Conservation (phyloP, 1,140 invertebrate species). For the Zaprionus nigranus region DNA sequence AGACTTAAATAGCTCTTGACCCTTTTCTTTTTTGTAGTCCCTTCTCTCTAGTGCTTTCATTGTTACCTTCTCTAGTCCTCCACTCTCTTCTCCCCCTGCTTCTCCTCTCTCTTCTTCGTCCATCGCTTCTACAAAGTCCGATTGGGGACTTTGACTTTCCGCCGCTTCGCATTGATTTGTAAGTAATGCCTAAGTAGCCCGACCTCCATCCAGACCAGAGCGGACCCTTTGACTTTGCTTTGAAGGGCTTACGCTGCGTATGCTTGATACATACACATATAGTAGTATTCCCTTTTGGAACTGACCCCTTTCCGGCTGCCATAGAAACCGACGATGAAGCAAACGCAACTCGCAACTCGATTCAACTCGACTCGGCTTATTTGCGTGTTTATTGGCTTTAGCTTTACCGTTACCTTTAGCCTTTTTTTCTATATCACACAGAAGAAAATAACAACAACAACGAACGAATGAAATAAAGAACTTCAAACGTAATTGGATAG, state of each 20-base stretch:
- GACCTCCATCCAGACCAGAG: not conserved
- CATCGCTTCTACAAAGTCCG: not conserved
- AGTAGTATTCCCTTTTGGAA: not conserved
- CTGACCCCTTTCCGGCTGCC: conserved; percentile 7
- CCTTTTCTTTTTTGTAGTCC: not conserved
- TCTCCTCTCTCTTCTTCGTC: not conserved
- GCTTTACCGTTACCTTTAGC: conserved; percentile 22
- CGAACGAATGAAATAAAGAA: conserved; percentile 4
- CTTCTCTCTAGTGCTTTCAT: conserved; percentile 1
- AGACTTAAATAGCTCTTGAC: conserved; percentile 1
- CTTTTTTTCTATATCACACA: conserved; percentile 54
- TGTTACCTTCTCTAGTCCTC: too few relatives aligned
- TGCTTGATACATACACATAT: conserved; percentile 48
- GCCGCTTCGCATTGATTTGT: conserved; percentile 34
- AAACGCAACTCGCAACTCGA: conserved; percentile 19
- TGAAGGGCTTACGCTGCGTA: conserved; percentile 34
- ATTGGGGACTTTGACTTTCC: conserved; percentile 15
- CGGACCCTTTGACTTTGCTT: conserved; percentile 18
- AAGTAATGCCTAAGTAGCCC: conserved; percentile 8
- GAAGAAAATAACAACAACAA: not conserved
- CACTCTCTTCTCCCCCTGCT: too few relatives aligned
- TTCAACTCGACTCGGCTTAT: conserved; percentile 61
- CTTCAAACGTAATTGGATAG: conserved; percentile 79
- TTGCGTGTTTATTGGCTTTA: conserved; percentile 77
- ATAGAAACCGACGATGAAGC: conserved; percentile 27